phyloP scores from a whole-genome alignment of 2,888 invertebrate genomes.

The Drosophila nr. fundita region DNA sequence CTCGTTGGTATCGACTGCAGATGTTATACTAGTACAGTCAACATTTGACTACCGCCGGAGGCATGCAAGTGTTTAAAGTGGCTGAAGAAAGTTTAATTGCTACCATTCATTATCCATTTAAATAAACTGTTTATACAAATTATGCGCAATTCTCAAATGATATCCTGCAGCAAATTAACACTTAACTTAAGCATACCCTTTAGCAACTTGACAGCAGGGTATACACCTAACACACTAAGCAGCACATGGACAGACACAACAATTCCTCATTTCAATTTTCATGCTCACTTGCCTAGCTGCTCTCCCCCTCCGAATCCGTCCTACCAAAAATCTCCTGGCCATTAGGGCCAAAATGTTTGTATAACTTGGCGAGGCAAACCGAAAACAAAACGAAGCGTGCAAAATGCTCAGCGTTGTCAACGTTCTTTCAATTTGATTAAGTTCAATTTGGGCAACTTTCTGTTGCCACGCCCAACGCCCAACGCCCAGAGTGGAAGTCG shows the following conservation, averaged over 20 bases:
- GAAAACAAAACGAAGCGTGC: conserved; percentile 67
- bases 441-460: conserved; percentile 69
- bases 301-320: not conserved
- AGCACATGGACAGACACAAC: conserved; percentile 28
- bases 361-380: conserved; percentile 43
- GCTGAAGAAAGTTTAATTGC: conserved; percentile 18
- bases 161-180: not conserved
- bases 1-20: conserved; percentile 7
- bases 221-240: conserved; percentile 14
- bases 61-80: not conserved
- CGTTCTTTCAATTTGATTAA: conserved; percentile 69
- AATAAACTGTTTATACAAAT: not conserved
- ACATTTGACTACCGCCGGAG: conserved; percentile 3
- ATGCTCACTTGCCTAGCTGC: conserved; percentile 48
- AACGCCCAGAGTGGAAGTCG: conserved; percentile 41
- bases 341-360: conserved; percentile 52
- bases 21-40: conserved; percentile 10
- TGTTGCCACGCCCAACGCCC: conserved; percentile 64
- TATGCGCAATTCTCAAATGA: not conserved
- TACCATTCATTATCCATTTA: not conserved
- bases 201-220: conserved; percentile 1
- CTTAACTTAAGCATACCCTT: conserved; percentile 2
- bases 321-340: conserved; percentile 17
- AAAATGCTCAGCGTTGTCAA: conserved; percentile 61
- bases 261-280: conserved; percentile 57